A percentile compares a stretch with the other conserved stretches of the same genome.
These are phyloP conservation scores for Sebastes steindachneri DNA, from an alignment of 2,797 vertebrate species.

Conservation along the genomic window DNA sequence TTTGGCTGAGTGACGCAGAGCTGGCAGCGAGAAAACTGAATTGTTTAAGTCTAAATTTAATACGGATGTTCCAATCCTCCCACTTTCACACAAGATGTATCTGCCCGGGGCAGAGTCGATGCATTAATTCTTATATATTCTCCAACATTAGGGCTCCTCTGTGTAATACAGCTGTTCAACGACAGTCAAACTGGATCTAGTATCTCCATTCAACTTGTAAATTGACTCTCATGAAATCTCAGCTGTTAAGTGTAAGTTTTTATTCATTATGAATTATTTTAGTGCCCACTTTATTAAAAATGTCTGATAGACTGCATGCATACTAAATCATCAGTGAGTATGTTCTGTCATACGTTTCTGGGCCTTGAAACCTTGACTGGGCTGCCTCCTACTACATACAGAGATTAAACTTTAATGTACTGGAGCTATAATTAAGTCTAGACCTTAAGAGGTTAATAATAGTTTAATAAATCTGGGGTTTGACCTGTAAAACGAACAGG, in stretches of 20 bases:
- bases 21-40: slow-evolving; percentile 4
- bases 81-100: slow-evolving; percentile 17
- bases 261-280: neutral
- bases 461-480: neutral
- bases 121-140: neutral
- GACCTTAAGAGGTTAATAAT: neutral
- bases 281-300: neutral
- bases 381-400: neutral
- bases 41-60: slow-evolving; percentile 39
- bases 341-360: neutral
- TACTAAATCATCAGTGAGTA: neutral
- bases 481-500: slow-evolving; percentile 1
- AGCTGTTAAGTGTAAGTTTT: neutral
- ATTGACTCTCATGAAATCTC: neutral
- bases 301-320: neutral
- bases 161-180: neutral
- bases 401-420: neutral
- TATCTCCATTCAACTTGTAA: neutral
- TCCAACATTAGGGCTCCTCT: neutral
- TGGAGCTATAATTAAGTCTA: neutral
- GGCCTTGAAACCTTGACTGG: neutral
- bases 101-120: slow-evolving; percentile 3
- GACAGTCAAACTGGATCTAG: neutral
- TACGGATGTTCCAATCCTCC: slow-evolving; percentile 28
- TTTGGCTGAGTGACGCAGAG: slow-evolving; percentile 12